Evolutionary conservation across 2,797 vertebrate species (phyloP), one percentile per base, ranked within the genome.

Genomic region (Molossus molossus): DNA sequence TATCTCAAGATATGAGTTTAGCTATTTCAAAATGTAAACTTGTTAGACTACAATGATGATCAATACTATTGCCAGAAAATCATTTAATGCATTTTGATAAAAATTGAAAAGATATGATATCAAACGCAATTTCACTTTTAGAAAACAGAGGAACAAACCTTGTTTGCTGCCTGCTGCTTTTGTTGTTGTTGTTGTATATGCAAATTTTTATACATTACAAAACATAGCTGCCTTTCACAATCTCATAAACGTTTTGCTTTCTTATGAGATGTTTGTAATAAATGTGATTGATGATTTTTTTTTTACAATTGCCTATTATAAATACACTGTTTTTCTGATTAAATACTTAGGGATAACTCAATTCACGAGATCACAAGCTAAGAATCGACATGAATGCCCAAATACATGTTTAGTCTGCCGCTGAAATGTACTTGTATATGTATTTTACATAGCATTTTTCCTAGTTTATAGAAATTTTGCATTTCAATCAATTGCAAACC

Each of bases 401-500:
- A 97, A 97, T 77, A 73, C 76, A 86, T 82, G 58, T 92, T 95
- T 96, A 97, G 65, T 98, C 98, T 98, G 98, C 96, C 97, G 97
- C 98, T 99, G 99, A 98, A 99, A 99, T 99, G 98, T 98, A 97
- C 89, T 97, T 97, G 92, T 94, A 82, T 94, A 94, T 96, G 98
- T 98, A 98, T 97, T 98, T 97, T 98, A 96, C 93, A 82, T 96
- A 97, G 94, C 97, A 97, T 96, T 98, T 98, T 98, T 98, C 95
- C 89, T 92, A 96, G 89, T 98, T 98, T 98, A 76, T 88, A 53
- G 96, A 97, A 80, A 53, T 97, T 98, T 98, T 98, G 93, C 97
- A 98, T 98, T 98, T 98, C 97, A 98, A 97, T 98, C 98, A 98
- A 97, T 98, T 99, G 98, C 98, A 98, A 98, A 98, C 98, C 98